These are phyloP conservation scores for Chionomys nivalis DNA, from an alignment of 2,113 vertebrate genomes.

Conservation along the genomic window DNA sequence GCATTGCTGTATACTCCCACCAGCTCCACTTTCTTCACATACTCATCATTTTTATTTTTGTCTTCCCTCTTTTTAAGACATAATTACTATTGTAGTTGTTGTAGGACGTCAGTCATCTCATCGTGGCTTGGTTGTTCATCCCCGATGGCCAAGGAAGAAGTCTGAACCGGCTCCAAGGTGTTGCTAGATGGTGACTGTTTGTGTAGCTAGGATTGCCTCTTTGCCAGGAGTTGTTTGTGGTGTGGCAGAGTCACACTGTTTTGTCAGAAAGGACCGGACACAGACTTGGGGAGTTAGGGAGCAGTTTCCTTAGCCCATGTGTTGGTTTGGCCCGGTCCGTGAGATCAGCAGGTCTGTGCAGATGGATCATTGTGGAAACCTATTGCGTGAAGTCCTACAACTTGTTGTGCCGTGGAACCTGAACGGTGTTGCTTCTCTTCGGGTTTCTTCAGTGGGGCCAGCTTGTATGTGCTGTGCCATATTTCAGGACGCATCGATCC, in stretches of 20 bases:
- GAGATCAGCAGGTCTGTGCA: background rate
- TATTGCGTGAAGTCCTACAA: fast-evolving
- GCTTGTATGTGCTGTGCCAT: background rate
- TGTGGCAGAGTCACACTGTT: background rate
- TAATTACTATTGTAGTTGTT: background rate
- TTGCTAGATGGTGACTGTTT: background rate
- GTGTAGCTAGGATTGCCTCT: background rate
- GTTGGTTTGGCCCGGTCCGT: background rate
- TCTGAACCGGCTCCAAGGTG: background rate
- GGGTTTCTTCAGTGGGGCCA: background rate
- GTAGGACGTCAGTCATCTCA: background rate
- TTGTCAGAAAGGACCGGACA: background rate
- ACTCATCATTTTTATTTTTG: background rate
- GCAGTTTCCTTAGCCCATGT: background rate
- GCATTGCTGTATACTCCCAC: background rate
- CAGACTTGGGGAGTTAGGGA: too few relatives aligned
- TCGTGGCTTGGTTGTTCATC: background rate
- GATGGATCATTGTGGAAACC: background rate
- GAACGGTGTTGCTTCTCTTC: background rate
- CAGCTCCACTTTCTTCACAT: background rate
- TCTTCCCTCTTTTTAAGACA: background rate
- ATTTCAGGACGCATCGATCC: fast-evolving
- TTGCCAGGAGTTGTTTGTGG: background rate
- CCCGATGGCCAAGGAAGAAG: background rate
- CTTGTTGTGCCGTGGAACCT: background rate